These are phyloP conservation scores for Anguilla anguilla DNA, from an alignment of 2,797 vertebrate genomes.

Conservation along the genomic window DNA sequence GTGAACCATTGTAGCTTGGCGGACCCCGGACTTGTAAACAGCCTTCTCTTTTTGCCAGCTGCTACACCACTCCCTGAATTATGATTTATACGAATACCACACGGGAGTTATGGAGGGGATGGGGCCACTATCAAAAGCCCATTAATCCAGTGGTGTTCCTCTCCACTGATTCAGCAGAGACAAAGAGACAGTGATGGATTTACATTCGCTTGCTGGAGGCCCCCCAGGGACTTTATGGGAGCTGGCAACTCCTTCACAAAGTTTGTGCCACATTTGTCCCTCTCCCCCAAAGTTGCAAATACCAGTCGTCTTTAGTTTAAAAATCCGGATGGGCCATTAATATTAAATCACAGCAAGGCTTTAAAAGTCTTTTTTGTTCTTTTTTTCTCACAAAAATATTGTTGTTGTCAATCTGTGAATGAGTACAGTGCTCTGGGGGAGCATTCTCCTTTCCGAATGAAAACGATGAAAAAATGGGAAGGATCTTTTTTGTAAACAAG, in stretches of 20 bases:
- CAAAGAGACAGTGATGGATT: constrained; percentile 5
- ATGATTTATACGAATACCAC: not conserved
- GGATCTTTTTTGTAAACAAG: constrained; percentile 11
- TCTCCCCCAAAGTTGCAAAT: not conserved
- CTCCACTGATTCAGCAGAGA: not conserved
- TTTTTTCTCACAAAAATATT: not conserved
- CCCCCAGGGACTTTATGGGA: not conserved
- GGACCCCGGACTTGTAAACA: not conserved
- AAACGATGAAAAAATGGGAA: not conserved
- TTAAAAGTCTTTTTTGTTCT: not conserved
- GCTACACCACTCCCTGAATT: not conserved
- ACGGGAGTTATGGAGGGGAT: not conserved
- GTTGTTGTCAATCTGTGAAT: constrained; percentile 13
- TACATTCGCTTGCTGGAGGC: not conserved
- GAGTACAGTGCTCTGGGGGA: not conserved
- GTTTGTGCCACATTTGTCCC: constrained; percentile 13
- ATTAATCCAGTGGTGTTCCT: constrained; percentile 11
- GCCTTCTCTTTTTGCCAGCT: not conserved
- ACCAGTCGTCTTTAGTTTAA: not conserved
- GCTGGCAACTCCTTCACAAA: not conserved
- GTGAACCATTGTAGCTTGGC: not conserved
- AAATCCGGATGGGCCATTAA: not conserved
- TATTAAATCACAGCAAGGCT: not conserved
- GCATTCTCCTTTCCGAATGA: not conserved
- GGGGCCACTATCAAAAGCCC: not conserved